Percentiles rank a stretch among this genome's conserved stretches.
Evolutionary conservation across 2,888 invertebrate genomes (phyloP).

Genomic region (Biston stratarius): DNA sequence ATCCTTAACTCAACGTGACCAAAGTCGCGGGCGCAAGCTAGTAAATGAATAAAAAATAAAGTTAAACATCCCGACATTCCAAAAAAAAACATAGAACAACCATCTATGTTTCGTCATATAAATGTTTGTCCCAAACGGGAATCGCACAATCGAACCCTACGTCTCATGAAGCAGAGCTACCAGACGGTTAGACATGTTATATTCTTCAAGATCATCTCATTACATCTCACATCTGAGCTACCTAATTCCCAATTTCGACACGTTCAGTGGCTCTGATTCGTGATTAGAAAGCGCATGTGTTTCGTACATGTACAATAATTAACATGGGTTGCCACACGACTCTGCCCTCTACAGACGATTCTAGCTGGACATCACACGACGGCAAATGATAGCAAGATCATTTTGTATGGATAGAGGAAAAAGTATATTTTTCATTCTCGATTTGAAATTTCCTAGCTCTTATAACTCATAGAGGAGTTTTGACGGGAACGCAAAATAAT

Average conservation of each 20-base stretch:
- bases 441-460: not conserved
- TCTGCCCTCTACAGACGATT: slow-evolving; percentile 61
- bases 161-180: too few species aligned
- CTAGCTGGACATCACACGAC: slow-evolving; percentile 58
- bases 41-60: too few species aligned
- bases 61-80: too few species aligned
- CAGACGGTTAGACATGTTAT: not conserved
- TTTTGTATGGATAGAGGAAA: slow-evolving; percentile 56
- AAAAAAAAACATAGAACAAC: too few species aligned
- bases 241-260: slow-evolving; percentile 43
- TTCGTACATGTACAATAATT: slow-evolving; percentile 67
- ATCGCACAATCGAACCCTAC: too few species aligned
- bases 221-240: slow-evolving; percentile 34
- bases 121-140: too few species aligned
- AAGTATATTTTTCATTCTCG: not conserved
- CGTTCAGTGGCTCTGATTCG: slow-evolving; percentile 52
- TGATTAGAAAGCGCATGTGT: slow-evolving; percentile 72
- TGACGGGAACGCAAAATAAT: too few species aligned
- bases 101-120: too few species aligned
- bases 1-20: too few species aligned
- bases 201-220: slow-evolving; percentile 23
- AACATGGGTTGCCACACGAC: slow-evolving; percentile 72
- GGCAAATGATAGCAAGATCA: slow-evolving; percentile 51
- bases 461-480: not conserved
- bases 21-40: too few species aligned